phyloP scores from a whole-genome alignment of 2,113 vertebrate species.

The Phalacrocorax brasilianus region DNA sequence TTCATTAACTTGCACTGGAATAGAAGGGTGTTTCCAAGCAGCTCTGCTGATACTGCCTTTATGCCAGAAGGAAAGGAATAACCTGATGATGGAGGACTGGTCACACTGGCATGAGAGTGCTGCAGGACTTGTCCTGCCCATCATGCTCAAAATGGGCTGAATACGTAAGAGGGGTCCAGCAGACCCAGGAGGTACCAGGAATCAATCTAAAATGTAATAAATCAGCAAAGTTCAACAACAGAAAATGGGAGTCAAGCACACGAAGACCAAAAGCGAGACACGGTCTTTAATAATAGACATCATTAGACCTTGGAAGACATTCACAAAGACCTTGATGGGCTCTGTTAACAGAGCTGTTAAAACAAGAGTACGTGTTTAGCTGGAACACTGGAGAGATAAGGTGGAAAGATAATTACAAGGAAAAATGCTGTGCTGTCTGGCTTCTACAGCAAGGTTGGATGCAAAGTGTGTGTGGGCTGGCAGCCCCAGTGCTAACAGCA shows the following conservation, averaged over 20 bases:
- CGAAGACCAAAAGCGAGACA: background rate
- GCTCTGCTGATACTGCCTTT: background rate
- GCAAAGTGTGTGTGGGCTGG: background rate
- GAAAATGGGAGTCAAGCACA: background rate
- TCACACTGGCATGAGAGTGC: background rate
- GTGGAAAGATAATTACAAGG: background rate
- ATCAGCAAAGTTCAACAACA: background rate
- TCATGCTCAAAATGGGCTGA: background rate
- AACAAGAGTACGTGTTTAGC: background rate
- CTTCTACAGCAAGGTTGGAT: background rate
- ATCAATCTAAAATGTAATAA: background rate
- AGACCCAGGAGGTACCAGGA: background rate
- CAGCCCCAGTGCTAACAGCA: background rate
- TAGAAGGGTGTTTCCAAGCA: background rate
- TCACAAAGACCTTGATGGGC: background rate
- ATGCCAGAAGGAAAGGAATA: background rate
- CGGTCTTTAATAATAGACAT: background rate
- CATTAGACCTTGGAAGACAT: background rate
- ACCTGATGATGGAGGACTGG: background rate
- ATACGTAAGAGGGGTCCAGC: background rate
- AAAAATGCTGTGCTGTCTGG: background rate
- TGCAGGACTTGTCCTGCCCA: background rate
- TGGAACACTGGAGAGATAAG: background rate
- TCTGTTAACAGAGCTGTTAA: background rate
- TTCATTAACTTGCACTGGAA: background rate